Percentiles rank a stretch among this genome's conserved stretches.
phyloP scores from a whole-genome alignment of 2,888 invertebrate species.

The Bimastos eiseni region DNA sequence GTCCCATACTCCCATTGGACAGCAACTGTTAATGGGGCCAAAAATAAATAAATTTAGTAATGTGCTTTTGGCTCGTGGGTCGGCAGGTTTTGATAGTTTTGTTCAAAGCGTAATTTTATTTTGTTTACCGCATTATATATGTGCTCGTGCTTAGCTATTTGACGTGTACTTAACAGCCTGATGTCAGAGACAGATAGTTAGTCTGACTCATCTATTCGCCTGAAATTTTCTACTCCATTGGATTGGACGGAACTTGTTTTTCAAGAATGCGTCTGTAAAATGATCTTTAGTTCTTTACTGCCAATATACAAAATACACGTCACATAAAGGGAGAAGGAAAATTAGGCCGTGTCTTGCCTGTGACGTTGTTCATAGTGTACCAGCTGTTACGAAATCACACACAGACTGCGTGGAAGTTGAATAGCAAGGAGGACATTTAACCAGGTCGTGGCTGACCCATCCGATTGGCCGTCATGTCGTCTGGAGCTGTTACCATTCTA shows the following conservation, averaged over 20 bases:
- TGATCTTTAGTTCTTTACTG: not conserved
- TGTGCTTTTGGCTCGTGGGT: not conserved
- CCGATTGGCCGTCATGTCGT: constrained; percentile 5
- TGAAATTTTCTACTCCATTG: not conserved
- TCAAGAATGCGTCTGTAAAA: not conserved
- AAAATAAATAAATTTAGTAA: not conserved
- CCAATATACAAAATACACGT: not conserved
- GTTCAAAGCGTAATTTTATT: not conserved
- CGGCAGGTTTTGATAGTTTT: not conserved
- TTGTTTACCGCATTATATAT: not conserved
- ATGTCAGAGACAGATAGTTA: not conserved
- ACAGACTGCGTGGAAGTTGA: not conserved
- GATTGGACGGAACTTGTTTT: not conserved
- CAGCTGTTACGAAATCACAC: not conserved
- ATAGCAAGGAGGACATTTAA: not conserved
- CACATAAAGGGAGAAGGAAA: not conserved
- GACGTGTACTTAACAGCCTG: not conserved
- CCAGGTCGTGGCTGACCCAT: not conserved
- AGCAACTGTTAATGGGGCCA: no score
- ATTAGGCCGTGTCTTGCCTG: not conserved
- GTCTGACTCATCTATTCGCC: not conserved
- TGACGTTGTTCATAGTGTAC: not conserved
- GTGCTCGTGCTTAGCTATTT: not conserved
- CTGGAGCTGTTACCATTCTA: constrained; percentile 16
- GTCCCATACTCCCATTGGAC: not conserved